Evolutionary conservation across 2,888 invertebrate genomes (phyloP).

Genomic region (Dendrolimus houi): DNA sequence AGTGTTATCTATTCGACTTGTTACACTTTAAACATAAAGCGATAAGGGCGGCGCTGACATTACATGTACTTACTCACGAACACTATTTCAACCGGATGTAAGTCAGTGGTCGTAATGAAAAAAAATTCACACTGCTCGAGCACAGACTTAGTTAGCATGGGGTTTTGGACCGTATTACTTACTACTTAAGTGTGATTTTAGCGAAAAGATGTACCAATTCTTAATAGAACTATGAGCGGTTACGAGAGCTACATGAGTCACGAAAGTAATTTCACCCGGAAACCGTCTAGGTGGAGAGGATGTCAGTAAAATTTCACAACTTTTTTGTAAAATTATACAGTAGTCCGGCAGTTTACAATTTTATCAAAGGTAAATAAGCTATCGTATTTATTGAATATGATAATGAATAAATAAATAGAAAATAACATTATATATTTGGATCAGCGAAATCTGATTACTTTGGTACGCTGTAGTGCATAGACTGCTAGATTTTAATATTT

Average conservation of each 20-base stretch:
- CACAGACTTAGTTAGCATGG: background rate
- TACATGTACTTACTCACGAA: constrained; percentile 23
- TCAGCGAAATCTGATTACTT: too few species aligned
- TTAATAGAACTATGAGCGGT: constrained; percentile 3
- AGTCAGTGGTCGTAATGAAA: constrained; percentile 24
- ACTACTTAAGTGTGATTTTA: background rate
- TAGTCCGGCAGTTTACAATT: too few species aligned
- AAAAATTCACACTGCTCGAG: constrained; percentile 15
- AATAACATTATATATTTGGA: too few species aligned
- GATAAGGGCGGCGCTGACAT: constrained; percentile 43
- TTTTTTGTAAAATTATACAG: background rate
- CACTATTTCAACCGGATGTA: constrained; percentile 38
- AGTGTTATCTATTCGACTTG: constrained; percentile 35
- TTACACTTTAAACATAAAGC: constrained; percentile 38
- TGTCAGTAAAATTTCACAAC: background rate
- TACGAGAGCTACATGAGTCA: constrained; percentile 6
- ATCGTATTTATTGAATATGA: too few species aligned
- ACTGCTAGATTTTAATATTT: too few species aligned
- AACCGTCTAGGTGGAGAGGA: background rate
- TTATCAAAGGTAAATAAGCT: too few species aligned
- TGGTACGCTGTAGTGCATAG: too few species aligned
- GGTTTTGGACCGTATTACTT: background rate
- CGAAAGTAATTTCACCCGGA: constrained; percentile 11
- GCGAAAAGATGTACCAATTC: constrained; percentile 2
- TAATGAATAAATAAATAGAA: too few species aligned